Conservation (phyloP, 1,140 invertebrate genomes). For the Coelopa frigida region DNA sequence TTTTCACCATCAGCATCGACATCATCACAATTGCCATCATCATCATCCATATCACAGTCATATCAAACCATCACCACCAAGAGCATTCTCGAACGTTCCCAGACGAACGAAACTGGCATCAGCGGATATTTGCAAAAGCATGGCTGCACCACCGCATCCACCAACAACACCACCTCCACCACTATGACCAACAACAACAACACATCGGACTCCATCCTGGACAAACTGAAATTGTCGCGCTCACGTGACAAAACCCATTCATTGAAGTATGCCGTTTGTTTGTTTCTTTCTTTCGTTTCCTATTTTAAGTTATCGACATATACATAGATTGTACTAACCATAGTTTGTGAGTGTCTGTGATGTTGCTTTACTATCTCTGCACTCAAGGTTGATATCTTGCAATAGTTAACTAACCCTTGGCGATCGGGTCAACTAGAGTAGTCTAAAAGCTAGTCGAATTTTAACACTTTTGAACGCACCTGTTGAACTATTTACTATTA, state of each 20-base stretch:
- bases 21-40: slow-evolving; percentile 21
- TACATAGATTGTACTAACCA: too few species aligned
- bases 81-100: slow-evolving; percentile 28
- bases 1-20: slow-evolving; percentile 20
- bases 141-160: slow-evolving; percentile 22
- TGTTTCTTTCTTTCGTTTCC: neutral
- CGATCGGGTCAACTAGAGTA: too few species aligned
- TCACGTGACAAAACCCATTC: slow-evolving; percentile 34
- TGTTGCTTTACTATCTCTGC: too few species aligned
- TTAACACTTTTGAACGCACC: too few species aligned
- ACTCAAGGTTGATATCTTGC: too few species aligned
- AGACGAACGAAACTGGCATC: slow-evolving; percentile 17
- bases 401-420: too few species aligned
- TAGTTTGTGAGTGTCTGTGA: too few species aligned
- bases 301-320: too few species aligned
- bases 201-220: slow-evolving; percentile 23
- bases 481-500: too few species aligned
- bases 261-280: slow-evolving; percentile 35
- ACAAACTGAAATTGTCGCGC: slow-evolving; percentile 27
- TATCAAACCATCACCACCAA: slow-evolving; percentile 29
- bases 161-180: slow-evolving; percentile 22
- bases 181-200: slow-evolving; percentile 13
- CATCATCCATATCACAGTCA: slow-evolving; percentile 5
- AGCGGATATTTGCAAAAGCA: slow-evolving; percentile 31
- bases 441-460: too few species aligned